These are phyloP conservation scores for Pseudoips prasinana DNA, from an alignment of 2,888 invertebrate genomes.

Conservation along the genomic window DNA sequence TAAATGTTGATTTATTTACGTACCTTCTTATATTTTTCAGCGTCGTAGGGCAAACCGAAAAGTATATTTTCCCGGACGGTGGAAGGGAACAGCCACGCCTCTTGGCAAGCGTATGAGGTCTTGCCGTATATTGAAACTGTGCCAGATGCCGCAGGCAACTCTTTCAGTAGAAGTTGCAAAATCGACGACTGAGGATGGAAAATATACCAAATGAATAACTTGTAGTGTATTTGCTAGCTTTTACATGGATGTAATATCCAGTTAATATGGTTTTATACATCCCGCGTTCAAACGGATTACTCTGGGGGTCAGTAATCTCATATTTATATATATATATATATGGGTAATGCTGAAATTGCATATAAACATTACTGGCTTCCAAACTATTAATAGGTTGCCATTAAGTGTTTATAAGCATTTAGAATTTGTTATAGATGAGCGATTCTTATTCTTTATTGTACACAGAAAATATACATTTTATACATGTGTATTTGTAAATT, in stretches of 20 bases:
- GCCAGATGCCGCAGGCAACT: conserved; percentile 85
- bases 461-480: too few relatives aligned
- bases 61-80: conserved; percentile 92
- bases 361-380: too few relatives aligned
- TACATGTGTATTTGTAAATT: too few relatives aligned
- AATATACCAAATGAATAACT: conserved; percentile 25
- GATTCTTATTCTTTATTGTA: too few relatives aligned
- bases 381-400: too few relatives aligned
- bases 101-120: conserved; percentile 90
- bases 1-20: conserved; percentile 34
- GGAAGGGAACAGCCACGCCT: conserved; percentile 91
- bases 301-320: too few relatives aligned
- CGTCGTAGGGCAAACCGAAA: conserved; percentile 87
- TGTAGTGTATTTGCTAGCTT: background rate
- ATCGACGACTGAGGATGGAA: conserved; percentile 79
- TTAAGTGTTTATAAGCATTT: too few relatives aligned
- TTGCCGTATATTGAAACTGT: conserved; percentile 83
- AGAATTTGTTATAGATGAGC: too few relatives aligned
- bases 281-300: too few relatives aligned
- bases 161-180: conserved; percentile 86
- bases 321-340: too few relatives aligned
- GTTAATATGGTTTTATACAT: too few relatives aligned
- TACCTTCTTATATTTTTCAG: conserved; percentile 79
- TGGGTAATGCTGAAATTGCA: too few relatives aligned
- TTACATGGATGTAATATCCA: background rate